These are phyloP conservation scores for Ptilodon capucinus DNA, from an alignment of 2,888 invertebrate species.

Conservation along the genomic window DNA sequence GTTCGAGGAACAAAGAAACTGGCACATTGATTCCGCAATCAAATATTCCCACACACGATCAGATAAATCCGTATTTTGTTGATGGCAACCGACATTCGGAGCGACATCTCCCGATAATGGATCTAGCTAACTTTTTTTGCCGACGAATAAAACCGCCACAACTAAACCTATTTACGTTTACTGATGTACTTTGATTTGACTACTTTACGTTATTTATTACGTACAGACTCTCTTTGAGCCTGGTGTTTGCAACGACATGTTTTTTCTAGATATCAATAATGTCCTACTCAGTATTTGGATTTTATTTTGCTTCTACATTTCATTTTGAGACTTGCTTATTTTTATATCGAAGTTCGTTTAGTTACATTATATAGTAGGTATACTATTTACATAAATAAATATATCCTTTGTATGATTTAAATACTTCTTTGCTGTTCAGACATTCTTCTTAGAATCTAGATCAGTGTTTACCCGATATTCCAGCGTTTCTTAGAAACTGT, in stretches of 20 bases:
- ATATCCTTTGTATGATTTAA: too few relatives aligned
- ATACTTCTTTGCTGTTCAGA: too few relatives aligned
- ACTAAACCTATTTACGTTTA: constrained; percentile 4
- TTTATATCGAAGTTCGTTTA: too few relatives aligned
- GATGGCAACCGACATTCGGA: neutral
- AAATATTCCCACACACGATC: neutral
- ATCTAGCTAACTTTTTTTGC: constrained; percentile 5
- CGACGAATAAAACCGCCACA: constrained; percentile 6
- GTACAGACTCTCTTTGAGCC: neutral
- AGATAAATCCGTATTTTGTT: neutral
- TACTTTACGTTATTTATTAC: neutral
- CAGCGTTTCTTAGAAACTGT: too few relatives aligned
- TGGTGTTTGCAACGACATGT: neutral
- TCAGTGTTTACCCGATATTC: too few relatives aligned
- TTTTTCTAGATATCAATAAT: neutral
- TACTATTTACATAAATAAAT: too few relatives aligned
- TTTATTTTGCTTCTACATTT: too few relatives aligned
- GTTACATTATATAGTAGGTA: too few relatives aligned
- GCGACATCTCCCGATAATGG: neutral
- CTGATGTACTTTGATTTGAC: neutral
- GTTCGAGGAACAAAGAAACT: neutral
- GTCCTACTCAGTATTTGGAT: neutral
- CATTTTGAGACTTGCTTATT: too few relatives aligned
- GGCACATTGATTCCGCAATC: neutral
- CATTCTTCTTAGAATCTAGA: too few relatives aligned